These are phyloP conservation scores for Mactra quadrangularis DNA, from an alignment of 1,140 invertebrate genomes.

Conservation along the genomic window DNA sequence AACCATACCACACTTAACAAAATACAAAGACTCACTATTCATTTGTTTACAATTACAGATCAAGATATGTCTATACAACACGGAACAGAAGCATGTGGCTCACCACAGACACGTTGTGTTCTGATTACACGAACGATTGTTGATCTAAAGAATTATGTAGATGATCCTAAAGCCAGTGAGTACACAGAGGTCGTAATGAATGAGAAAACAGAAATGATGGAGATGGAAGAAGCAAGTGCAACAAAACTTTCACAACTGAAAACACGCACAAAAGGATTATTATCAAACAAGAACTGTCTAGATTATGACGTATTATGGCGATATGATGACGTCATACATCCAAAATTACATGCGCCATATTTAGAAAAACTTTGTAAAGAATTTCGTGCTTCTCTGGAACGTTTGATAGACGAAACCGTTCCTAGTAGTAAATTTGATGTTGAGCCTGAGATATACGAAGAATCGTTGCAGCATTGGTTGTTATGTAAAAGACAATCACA, in stretches of 20 bases:
- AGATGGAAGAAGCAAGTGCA: constrained; percentile 68
- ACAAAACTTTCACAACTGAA: constrained; percentile 70
- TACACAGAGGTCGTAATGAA: constrained; percentile 77
- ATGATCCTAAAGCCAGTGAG: constrained; percentile 65
- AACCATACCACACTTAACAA: too few relatives aligned
- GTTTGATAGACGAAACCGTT: constrained; percentile 72
- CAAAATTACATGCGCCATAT: constrained; percentile 77
- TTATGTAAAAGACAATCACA: constrained; percentile 64
- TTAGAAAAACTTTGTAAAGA: constrained; percentile 69
- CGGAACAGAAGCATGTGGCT: constrained; percentile 68
- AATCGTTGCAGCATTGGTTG: constrained; percentile 72
- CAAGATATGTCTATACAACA: constrained; percentile 73
- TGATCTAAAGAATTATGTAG: constrained; percentile 81
- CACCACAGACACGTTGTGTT: constrained; percentile 69
- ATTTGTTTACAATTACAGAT: constrained; percentile 65
- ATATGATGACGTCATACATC: constrained; percentile 79
- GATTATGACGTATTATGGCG: constrained; percentile 79
- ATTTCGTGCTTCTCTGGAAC: constrained; percentile 62
- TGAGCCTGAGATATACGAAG: constrained; percentile 65
- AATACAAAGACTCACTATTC: too few relatives aligned
- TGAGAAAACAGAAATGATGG: constrained; percentile 69
- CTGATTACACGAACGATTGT: constrained; percentile 76
- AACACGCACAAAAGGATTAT: constrained; percentile 59
- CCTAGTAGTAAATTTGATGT: constrained; percentile 57
- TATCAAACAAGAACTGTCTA: constrained; percentile 69